Base-by-base conservation (phyloP, 1,140 invertebrate genomes). In the Bacillus rossius region DNA sequence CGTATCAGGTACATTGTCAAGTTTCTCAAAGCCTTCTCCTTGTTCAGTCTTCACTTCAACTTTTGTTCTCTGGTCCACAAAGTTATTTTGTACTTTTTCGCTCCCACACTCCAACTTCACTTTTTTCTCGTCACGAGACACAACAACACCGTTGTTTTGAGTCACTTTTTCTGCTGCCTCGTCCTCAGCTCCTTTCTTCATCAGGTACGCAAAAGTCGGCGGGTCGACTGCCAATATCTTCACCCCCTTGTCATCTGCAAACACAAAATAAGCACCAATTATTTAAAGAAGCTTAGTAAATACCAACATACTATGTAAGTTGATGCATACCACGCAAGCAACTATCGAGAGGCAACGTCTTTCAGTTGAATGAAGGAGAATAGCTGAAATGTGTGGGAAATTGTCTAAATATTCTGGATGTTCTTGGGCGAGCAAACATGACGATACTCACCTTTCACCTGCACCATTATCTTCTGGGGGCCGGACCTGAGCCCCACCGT, bases 381-480 rank as follows among this genome's bases (percentile, higher is more conserved):
- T n/a, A n/a, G n/a, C n/a, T n/a, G n/a, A n/a, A n/a, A n/a, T n/a
- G n/a, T n/a, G n/a, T n/a, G n/a, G n/a, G n/a, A n/a, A n/a, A n/a
- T n/a, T n/a, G n/a, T n/a, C n/a, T n/a, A n/a, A n/a, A n/a, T n/a
- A n/a, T n/a, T n/a, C n/a, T n/a, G n/a, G n/a, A n/a, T n/a, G n/a
- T n/a, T n/a, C n/a, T n/a, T n/a, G n/a, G n/a, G n/a, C n/a, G n/a
- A n/a, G n/a, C n/a, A n/a, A n/a, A n/a, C n/a, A n/a, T n/a, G n/a
- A n/a, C n/a, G n/a, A n/a, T n/a, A 75, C 34, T 81, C 79, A 73
- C 87, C 85, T 70, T 76, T 82, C 25, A 91, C 84, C 76, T 90
- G 86, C 2, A 93, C 82, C 76, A 89, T 87, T 42, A 89, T 81
- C 73, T 91, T 91, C 40, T 87, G 81, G 3, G 90, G 86, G 1